phyloP scores from a whole-genome alignment of 2,797 vertebrate genomes.

The Crenuchus spilurus region DNA sequence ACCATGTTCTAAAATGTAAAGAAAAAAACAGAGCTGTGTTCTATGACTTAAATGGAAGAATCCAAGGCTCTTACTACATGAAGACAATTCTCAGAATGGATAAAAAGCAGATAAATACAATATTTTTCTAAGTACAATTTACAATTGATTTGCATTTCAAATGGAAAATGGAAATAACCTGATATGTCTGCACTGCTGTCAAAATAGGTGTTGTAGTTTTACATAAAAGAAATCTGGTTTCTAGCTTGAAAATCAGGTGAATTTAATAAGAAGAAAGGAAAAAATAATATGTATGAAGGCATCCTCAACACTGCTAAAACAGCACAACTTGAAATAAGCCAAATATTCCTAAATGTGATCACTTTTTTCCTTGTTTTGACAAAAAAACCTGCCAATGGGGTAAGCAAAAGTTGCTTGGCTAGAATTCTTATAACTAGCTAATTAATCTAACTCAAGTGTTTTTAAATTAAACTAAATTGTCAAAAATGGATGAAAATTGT shows the following conservation, averaged over 20 bases:
- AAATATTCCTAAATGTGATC: too few relatives aligned
- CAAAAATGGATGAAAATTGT: too few relatives aligned
- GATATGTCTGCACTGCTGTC: constrained; percentile 22
- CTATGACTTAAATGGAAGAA: constrained; percentile 13
- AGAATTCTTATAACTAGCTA: too few relatives aligned
- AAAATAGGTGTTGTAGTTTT: not conserved
- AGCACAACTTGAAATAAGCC: too few relatives aligned
- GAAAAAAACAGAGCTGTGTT: constrained; percentile 1
- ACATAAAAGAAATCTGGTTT: constrained; percentile 5
- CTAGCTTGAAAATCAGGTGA: not conserved
- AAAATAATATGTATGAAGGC: not conserved
- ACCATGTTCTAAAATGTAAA: not conserved
- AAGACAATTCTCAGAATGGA: constrained; percentile 9
- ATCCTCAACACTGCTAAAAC: too few relatives aligned
- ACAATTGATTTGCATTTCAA: constrained; percentile 31
- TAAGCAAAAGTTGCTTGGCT: too few relatives aligned
- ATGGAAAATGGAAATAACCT: constrained; percentile 15
- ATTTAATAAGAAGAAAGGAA: not conserved
- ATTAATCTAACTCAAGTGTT: too few relatives aligned
- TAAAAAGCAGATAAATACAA: not conserved
- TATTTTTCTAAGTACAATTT: not conserved
- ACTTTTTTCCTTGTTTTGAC: too few relatives aligned
- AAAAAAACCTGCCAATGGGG: too few relatives aligned
- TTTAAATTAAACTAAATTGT: too few relatives aligned
- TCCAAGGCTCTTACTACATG: constrained; percentile 7